phyloP scores from a whole-genome alignment of 2,113 vertebrate genomes.

The Lophura nycthemera region DNA sequence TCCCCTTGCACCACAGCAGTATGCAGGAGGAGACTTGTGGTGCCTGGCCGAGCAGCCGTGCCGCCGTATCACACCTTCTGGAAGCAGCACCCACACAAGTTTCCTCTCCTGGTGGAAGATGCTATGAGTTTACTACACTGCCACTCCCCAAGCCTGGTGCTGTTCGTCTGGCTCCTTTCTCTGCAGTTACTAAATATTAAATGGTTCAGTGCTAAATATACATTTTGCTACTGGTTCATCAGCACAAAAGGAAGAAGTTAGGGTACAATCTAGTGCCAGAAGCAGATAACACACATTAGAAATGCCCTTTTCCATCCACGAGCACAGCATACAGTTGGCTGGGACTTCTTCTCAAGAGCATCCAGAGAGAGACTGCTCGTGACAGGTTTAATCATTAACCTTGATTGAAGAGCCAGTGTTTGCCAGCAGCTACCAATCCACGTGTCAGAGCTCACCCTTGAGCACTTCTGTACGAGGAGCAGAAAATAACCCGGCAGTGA shows the following conservation, averaged over 20 bases:
- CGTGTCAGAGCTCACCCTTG: background rate
- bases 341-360: background rate
- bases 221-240: background rate
- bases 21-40: background rate
- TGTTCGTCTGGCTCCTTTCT: background rate
- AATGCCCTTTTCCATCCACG: background rate
- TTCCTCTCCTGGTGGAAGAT: background rate
- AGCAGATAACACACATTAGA: background rate
- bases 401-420: background rate
- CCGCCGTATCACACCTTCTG: background rate
- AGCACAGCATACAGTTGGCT: background rate
- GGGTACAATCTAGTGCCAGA: background rate
- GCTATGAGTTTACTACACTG: background rate
- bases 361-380: background rate
- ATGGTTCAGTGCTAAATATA: background rate
- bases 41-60: background rate
- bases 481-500: constrained; percentile 17
- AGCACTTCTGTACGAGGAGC: background rate
- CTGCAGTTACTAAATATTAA: background rate
- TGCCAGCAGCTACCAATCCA: background rate
- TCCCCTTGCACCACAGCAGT: background rate
- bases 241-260: background rate
- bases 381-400: background rate
- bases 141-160: background rate
- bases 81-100: background rate